Evolutionary conservation across 2,888 invertebrate genomes (phyloP), one percentile per base, ranked within the genome.

Genomic region (Agapostemon virescens): DNA sequence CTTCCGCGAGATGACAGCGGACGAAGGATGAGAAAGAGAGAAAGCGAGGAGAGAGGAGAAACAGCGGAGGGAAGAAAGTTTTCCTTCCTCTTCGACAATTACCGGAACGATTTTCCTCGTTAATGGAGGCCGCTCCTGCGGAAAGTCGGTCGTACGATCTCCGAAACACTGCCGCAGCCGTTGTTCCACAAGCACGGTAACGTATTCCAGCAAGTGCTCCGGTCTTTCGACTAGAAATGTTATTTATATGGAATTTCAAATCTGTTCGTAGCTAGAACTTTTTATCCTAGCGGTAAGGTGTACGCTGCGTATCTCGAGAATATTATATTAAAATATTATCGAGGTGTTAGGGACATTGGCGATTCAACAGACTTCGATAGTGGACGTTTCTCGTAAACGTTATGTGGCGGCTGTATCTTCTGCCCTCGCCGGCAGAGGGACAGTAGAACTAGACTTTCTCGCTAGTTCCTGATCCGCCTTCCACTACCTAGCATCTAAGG

Each of bases 71-170:
- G 69, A 72, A 80, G 69, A 70, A 80, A 69, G 71, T 74, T 85
- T 72, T 79, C 75, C 75, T 69, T 70, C 66, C 73, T 55, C 79
- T 69, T 66, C 73, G 79, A 79, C 84, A 82, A 85, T 86, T 84
- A 86, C 78, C 76, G 64, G 69, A 76, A 66, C 85, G 86, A 85
- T 86, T 77, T 80, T 82, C 78, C 77, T 77, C 77, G 78, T 85
- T 82, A 77, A 82, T 72, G 77, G 71, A 74, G 61, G 68, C 74
- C 52, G 68, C 72, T 33, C 33, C 42, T 67, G 49, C 38, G 70
- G 63, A 76, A 79, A 79, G 66, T 79, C 76, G 79, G 72, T 52
- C 61, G 74, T 72, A 72, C 82, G 76, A 75, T 70, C 23, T 52
- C 58, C 52, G 69, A 77, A 76, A 70, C 68, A 42, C 17, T 58